phyloP scores from a whole-genome alignment of 2,888 invertebrate genomes.

The Conus canariensis region DNA sequence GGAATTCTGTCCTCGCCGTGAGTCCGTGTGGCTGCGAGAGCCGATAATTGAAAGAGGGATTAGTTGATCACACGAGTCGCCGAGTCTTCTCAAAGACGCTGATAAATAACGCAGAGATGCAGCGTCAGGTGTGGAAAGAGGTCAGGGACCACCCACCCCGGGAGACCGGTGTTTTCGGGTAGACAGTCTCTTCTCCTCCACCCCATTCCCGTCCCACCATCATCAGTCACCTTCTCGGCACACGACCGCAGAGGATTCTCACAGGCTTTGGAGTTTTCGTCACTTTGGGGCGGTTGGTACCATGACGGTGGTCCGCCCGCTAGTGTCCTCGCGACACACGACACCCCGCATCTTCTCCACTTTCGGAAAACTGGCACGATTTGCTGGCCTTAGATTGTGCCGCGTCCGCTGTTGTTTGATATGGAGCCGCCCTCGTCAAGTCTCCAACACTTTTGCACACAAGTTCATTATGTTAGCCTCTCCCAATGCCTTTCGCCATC shows the following conservation, averaged over 20 bases:
- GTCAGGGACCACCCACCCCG: constrained; percentile 16
- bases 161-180: background rate
- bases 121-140: background rate
- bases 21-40: background rate
- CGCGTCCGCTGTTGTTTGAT: background rate
- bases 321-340: background rate
- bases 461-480: background rate
- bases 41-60: constrained; percentile 28
- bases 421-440: background rate
- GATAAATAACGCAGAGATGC: constrained; percentile 19
- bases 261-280: background rate
- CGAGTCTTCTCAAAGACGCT: background rate
- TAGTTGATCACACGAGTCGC: constrained; percentile 12
- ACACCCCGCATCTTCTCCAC: background rate
- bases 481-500: background rate
- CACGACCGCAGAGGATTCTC: background rate
- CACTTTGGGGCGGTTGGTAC: background rate
- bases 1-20: background rate
- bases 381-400: background rate
- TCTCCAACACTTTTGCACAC: background rate
- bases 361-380: constrained; percentile 1
- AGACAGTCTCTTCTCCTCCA: background rate
- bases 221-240: too few relatives aligned
- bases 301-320: too few relatives aligned
- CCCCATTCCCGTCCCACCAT: too few relatives aligned